A percentile compares a stretch with the other conserved stretches of the same genome.
These are phyloP conservation scores for Enteromius thamalakanensis DNA, from an alignment of 2,797 vertebrate species.

Conservation along the genomic window DNA sequence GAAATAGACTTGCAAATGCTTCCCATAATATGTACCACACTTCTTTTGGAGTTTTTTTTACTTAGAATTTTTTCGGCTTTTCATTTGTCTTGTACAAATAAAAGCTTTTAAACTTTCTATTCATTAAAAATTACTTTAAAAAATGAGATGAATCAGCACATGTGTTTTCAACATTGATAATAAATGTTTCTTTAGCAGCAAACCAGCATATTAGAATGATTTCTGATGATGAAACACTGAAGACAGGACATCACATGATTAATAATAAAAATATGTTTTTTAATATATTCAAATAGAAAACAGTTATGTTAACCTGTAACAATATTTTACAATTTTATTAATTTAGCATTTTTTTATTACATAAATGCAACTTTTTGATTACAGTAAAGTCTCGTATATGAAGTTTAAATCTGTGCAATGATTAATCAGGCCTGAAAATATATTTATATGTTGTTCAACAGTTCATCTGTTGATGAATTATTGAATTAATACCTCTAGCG, in stretches of 20 bases:
- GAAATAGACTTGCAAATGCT: background rate
- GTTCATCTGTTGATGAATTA: background rate
- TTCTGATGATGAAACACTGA: background rate
- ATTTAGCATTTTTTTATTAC: background rate
- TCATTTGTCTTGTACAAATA: background rate
- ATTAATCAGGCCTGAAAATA: background rate
- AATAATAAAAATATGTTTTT: background rate
- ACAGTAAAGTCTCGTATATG: background rate
- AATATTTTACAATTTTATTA: background rate
- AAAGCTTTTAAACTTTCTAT: background rate
- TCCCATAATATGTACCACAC: background rate
- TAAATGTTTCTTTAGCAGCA: constrained; percentile 6
- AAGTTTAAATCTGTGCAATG: background rate
- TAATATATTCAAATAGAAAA: background rate
- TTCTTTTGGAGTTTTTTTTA: background rate
- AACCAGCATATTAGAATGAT: background rate
- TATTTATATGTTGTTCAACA: background rate
- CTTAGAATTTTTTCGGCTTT: background rate
- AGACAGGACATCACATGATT: background rate
- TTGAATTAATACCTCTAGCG: background rate
- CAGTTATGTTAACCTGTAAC: background rate
- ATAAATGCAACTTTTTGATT: background rate
- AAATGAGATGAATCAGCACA: background rate
- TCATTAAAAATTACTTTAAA: background rate
- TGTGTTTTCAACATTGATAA: background rate